Conservation (phyloP, 2,888 invertebrate genomes). For the Trissoscelio sp. region DNA sequence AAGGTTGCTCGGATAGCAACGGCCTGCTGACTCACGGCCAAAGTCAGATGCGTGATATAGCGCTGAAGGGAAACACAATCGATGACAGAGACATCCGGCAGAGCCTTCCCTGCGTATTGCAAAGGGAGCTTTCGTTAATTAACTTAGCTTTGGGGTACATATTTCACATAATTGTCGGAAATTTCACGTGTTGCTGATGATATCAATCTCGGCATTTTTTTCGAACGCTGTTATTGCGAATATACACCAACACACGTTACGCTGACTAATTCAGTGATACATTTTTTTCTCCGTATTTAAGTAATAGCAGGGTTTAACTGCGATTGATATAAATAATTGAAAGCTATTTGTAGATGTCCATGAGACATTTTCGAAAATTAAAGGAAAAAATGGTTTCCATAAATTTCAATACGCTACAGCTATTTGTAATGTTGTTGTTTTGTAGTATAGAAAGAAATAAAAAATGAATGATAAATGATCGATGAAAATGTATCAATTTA, state of each 20-base stretch:
- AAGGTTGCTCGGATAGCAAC: slow-evolving; percentile 48
- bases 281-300: slow-evolving; percentile 12
- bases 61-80: slow-evolving; percentile 73
- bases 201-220: slow-evolving; percentile 63
- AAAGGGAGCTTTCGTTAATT: slow-evolving; percentile 77
- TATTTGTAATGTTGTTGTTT: too few relatives aligned
- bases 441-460: too few relatives aligned
- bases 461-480: too few relatives aligned
- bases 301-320: background rate
- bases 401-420: slow-evolving; percentile 3
- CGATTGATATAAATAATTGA: slow-evolving; percentile 25
- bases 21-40: slow-evolving; percentile 78
- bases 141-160: slow-evolving; percentile 71
- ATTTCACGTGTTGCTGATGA: slow-evolving; percentile 64
- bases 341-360: background rate
- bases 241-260: slow-evolving; percentile 19
- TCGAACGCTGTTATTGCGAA: slow-evolving; percentile 1
- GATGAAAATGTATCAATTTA: too few relatives aligned
- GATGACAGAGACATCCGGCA: slow-evolving; percentile 82
- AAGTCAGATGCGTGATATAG: slow-evolving; percentile 75
- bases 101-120: slow-evolving; percentile 72
- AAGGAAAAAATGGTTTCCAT: background rate
- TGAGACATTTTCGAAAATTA: background rate
- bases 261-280: slow-evolving; percentile 49
- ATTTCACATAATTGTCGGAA: slow-evolving; percentile 69